A percentile compares a stretch with the other conserved stretches of the same genome.
These are phyloP conservation scores for Physeter macrocephalus DNA, from an alignment of 2,113 vertebrate genomes.

Conservation along the genomic window DNA sequence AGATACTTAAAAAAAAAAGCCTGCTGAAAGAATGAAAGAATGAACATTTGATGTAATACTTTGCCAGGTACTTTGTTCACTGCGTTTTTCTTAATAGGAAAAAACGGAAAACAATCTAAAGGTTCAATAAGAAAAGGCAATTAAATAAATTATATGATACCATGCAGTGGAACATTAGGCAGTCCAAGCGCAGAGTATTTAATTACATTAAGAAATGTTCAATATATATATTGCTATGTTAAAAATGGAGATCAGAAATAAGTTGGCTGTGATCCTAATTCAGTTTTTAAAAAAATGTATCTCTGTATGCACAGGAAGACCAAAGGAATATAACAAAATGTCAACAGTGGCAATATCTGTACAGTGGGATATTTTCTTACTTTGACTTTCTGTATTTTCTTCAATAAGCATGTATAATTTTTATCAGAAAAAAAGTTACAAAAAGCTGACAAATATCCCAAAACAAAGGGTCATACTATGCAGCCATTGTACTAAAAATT, in stretches of 20 bases:
- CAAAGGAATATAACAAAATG: neutral
- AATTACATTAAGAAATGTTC: neutral
- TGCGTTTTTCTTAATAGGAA: conserved; percentile 4
- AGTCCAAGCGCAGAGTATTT: neutral
- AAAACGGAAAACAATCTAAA: neutral
- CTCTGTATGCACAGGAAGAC: neutral
- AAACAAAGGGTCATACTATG: neutral
- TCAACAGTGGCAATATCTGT: neutral
- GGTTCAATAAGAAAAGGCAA: neutral
- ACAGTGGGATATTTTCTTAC: neutral
- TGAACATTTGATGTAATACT: neutral
- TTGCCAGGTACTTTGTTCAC: neutral
- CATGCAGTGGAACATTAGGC: neutral
- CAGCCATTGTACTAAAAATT: neutral
- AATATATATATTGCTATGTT: neutral
- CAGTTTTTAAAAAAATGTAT: neutral
- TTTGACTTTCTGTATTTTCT: neutral
- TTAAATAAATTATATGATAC: neutral
- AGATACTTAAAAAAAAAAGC: neutral
- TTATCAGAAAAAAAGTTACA: neutral
- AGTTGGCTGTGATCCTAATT: neutral
- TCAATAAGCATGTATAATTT: neutral
- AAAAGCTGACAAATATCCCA: neutral
- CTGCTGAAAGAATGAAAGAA: neutral
- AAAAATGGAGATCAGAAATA: conserved; percentile 15